Conservation (phyloP, 2,888 invertebrate genomes). For the Thyatira batis region DNA sequence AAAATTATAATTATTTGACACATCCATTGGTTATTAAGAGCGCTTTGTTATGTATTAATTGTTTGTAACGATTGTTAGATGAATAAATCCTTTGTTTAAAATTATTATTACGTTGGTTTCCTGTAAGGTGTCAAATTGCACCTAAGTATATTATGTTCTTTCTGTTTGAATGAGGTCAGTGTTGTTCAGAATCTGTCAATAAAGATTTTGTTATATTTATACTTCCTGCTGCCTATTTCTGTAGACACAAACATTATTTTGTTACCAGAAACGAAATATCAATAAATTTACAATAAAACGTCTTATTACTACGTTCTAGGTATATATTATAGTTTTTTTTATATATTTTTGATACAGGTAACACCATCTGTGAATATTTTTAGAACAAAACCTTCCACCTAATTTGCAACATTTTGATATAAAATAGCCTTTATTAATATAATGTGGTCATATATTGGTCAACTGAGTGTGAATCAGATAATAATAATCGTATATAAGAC, state of each 20-base stretch:
- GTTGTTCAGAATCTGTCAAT: not conserved
- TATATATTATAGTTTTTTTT: too few species aligned
- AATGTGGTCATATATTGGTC: not conserved
- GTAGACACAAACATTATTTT: not conserved
- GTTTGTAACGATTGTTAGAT: constrained; percentile 19
- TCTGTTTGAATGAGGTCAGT: not conserved
- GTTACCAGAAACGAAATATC: too few species aligned
- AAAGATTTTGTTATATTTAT: not conserved
- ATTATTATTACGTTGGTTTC: constrained; percentile 7
- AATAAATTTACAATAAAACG: too few species aligned
- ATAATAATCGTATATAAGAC: not conserved
- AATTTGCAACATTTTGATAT: too few species aligned
- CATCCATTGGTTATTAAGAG: constrained; percentile 52
- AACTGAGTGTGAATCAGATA: not conserved
- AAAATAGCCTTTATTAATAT: not conserved
- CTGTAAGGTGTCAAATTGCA: not conserved
- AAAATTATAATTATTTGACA: constrained; percentile 71
- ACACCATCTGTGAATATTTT: too few species aligned
- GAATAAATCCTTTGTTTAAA: constrained; percentile 10
- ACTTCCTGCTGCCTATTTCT: not conserved
- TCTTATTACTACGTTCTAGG: too few species aligned
- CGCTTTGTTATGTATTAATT: constrained; percentile 37
- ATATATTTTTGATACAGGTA: too few species aligned
- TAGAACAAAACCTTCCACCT: too few species aligned
- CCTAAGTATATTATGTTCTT: not conserved